Base-by-base conservation (phyloP, 2,797 vertebrate genomes). In the Carapus acus region DNA sequence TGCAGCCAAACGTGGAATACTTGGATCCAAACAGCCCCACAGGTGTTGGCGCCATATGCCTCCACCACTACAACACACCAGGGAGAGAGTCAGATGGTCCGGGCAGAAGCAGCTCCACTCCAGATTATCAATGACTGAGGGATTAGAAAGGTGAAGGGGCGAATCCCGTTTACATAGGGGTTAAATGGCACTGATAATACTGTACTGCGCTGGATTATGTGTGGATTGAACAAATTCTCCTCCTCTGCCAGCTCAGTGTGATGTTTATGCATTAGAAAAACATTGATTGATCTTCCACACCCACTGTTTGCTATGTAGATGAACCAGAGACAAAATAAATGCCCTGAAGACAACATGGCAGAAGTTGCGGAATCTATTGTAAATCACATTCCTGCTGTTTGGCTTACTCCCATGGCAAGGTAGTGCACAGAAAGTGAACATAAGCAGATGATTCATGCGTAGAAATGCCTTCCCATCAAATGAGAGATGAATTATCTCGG, bases 1-100 rank as follows among this genome's bases (percentile, higher is more conserved):
- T 58, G 65, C 11, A 40, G 71, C 68, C 69, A 71, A 65, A 69
- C 42, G 46, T 72, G 49, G 62, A 79, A 68, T 58, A 69, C 65
- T 63, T 63, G 64, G 69, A 69, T 53, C 47, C 59, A 67, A 76
- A 77, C 51, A 42, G 17, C 57, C 58, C 41, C 72, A 55, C 86
- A 89, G 84, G 84, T 88, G 88, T 79, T 49, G 56, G 33, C 65
- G 59, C 79, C 86, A 86, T 88, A 85, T 89, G 87, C 69, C 77
- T 73, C 57, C 59, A 57, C 60, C 49, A 69, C 61, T 62, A 62
- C 34, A 41, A 49, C 38, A 33, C 39, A 41, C 36, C 41, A 31
- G 23, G 17, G 14, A 39, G 49, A 80, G 62, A 73, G n/a, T n/a
- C n/a, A 58, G 76, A 73, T 64, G 56, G 69, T 46, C 62, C 73